Evolutionary conservation across 2,113 vertebrate genomes (phyloP), one percentile per base, ranked within the genome.

Genomic region (Austrofundulus limnaeus): DNA sequence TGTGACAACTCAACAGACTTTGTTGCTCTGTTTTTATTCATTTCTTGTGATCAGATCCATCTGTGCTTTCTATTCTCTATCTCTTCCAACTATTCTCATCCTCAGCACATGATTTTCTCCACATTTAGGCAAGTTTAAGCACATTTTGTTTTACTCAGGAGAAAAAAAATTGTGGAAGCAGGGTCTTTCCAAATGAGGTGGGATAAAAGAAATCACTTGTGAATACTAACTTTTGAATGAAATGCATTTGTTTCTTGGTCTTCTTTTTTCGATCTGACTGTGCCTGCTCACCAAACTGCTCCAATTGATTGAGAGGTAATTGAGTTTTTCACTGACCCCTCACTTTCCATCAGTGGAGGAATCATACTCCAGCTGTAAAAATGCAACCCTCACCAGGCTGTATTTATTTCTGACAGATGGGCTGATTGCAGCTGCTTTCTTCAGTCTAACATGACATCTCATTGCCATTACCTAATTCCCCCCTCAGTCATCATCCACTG

Each of bases 401-500:
- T 70, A 64, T 81, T 80, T 69, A 70, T 72, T 77, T 52, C 60
- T 71, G 81, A 82, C 80, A 73, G 83, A 75, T 71, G 67, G 80
- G 78, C 63, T 78, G 77, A 82, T 77, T 80, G 77, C 83, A 61
- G 76, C 65, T 73, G 72, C 64, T 77, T 78, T 70, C 75, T 75
- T 70, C 69, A 42, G 42, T 52, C 60, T 57, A 78, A 82, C 80
- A 68, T 81, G 72, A 83, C 62, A 47, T 82, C 53, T 80, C 66
- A 80, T 82, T 78, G 73, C 77, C 81, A 56, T 77, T 80, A 68
- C 72, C 54, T 82, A 70, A 73, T 73, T 66, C 57, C 20, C 66
- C 72, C 42, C 59, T 70, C 78, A 70, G 68, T 66, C 72, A 75
- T 81, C 80, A 66, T 81, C 68, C 15, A 66, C 59, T 55, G 70